phyloP scores from a whole-genome alignment of 2,888 invertebrate genomes.

The Tubulanus polymorphus region DNA sequence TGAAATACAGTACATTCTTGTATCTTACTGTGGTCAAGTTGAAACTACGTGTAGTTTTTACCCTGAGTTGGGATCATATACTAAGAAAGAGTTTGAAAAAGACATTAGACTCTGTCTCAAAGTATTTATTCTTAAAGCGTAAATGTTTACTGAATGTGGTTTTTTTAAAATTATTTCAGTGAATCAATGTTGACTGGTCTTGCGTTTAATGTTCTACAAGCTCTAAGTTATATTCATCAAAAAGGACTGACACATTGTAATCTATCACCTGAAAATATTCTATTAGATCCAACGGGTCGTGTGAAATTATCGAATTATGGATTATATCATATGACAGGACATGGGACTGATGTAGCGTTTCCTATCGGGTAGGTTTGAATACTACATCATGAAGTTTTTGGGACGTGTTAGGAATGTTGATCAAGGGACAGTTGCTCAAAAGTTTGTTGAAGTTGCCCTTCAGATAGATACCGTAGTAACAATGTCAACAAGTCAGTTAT shows the following conservation, averaged over 20 bases:
- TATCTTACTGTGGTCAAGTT: too few relatives aligned
- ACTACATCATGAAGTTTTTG: too few relatives aligned
- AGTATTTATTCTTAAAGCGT: slow-evolving; percentile 1
- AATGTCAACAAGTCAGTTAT: too few relatives aligned
- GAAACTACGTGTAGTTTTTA: too few relatives aligned
- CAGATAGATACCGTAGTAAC: too few relatives aligned
- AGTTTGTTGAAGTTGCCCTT: too few relatives aligned
- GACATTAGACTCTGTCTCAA: slow-evolving; percentile 1
- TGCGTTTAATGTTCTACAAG: slow-evolving; percentile 70
- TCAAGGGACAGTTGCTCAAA: too few relatives aligned
- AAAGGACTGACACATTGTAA: slow-evolving; percentile 74
- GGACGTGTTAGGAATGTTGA: too few relatives aligned
- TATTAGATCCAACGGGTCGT: slow-evolving; percentile 64
- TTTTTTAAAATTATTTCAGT: slow-evolving; percentile 55
- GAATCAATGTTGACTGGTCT: slow-evolving; percentile 61
- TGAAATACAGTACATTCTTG: too few relatives aligned
- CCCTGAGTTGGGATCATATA: too few relatives aligned
- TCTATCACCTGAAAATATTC: slow-evolving; percentile 76
- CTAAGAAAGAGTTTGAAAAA: too few relatives aligned
- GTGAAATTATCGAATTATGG: slow-evolving; percentile 90
- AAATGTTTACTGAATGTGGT: slow-evolving; percentile 9
- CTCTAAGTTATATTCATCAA: slow-evolving; percentile 69
- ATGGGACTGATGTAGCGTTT: slow-evolving; percentile 82
- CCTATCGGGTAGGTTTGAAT: slow-evolving; percentile 60
- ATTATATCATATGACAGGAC: slow-evolving; percentile 84